phyloP scores from a whole-genome alignment of 2,113 vertebrate species.

The Menura novaehollandiae region DNA sequence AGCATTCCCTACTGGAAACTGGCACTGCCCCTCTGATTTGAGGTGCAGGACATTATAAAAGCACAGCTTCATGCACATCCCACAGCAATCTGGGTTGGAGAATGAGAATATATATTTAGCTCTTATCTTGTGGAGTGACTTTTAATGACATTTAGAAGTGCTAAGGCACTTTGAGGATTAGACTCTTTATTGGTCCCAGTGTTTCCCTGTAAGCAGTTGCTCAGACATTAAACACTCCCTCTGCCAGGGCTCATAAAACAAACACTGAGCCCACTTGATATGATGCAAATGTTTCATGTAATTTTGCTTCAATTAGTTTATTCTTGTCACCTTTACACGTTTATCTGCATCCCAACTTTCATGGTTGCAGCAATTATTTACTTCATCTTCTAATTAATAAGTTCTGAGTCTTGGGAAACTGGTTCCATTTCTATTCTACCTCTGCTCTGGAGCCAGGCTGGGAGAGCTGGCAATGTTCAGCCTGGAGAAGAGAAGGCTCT shows the following conservation, averaged over 20 bases:
- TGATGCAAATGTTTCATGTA: not conserved
- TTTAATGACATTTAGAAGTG: slow-evolving; percentile 47
- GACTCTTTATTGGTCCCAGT: not conserved
- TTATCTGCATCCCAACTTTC: not conserved
- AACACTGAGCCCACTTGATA: not conserved
- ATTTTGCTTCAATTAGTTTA: not conserved
- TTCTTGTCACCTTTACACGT: not conserved
- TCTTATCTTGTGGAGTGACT: not conserved
- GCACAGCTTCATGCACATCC: not conserved
- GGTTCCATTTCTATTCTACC: not conserved
- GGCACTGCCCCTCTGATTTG: not conserved
- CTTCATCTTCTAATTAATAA: not conserved
- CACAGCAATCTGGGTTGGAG: not conserved
- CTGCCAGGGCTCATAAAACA: not conserved
- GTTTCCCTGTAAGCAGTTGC: not conserved
- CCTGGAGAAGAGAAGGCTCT: not conserved
- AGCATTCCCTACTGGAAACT: not conserved
- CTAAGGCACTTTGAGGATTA: not conserved
- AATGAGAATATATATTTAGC: not conserved
- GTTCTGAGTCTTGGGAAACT: not conserved
- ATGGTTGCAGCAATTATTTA: not conserved
- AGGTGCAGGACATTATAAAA: not conserved
- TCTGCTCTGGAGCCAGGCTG: not conserved
- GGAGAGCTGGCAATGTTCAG: not conserved
- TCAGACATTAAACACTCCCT: not conserved